Evolutionary conservation across 2,888 invertebrate species (phyloP).

Genomic region (Oscheius sp.): DNA sequence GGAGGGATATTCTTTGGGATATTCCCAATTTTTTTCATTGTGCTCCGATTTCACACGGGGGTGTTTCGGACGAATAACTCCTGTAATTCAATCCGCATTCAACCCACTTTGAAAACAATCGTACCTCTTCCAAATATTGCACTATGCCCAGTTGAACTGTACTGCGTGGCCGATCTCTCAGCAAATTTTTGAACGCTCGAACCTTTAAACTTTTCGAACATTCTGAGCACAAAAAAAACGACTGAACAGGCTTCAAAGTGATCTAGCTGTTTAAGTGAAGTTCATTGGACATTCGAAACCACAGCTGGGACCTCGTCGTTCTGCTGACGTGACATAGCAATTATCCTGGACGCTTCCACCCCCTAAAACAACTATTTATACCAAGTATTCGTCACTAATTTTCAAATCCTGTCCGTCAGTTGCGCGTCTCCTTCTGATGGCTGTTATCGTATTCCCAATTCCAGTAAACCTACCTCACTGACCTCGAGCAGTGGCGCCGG

Average conservation of each 20-base stretch:
- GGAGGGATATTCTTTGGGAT: background rate
- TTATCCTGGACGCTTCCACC: conserved; percentile 27
- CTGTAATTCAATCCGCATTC: conserved; percentile 31
- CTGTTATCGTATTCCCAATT: conserved; percentile 10
- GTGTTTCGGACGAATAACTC: conserved; percentile 35
- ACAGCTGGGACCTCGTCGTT: conserved; percentile 32
- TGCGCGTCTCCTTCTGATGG: background rate
- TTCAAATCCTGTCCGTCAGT: background rate
- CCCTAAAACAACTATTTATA: conserved; percentile 31
- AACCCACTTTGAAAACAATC: conserved; percentile 27
- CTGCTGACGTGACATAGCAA: conserved; percentile 31
- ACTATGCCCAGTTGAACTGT: background rate
- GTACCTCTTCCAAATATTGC: background rate
- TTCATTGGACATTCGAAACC: conserved; percentile 33
- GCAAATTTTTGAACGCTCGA: background rate
- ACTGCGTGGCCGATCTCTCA: background rate
- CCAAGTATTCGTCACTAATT: conserved; percentile 18
- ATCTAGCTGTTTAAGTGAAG: conserved; percentile 15
- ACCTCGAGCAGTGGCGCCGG: conserved; percentile 32
- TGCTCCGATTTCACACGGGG: conserved; percentile 34
- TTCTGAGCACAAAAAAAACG: too few relatives aligned
- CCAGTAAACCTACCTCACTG: conserved; percentile 7
- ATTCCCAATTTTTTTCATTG: conserved; percentile 17
- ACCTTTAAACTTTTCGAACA: too few relatives aligned
- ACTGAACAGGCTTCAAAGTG: background rate